Conservation (phyloP, 2,113 vertebrate genomes). For the Eubucco bourcierii region DNA sequence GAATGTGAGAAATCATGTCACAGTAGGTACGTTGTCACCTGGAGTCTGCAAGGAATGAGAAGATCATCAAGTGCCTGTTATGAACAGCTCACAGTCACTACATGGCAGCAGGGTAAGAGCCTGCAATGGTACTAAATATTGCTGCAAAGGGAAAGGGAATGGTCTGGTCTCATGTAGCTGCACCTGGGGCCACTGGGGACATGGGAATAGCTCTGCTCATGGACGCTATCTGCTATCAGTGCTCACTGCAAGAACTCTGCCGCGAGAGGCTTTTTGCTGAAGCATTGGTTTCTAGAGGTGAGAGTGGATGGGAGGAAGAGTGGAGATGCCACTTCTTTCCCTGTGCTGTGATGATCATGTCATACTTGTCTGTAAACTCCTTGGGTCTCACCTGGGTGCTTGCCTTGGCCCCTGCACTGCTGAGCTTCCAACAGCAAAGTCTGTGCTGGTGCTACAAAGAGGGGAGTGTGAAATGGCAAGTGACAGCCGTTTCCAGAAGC, state of each 20-base stretch:
- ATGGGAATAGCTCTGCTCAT: rapidly evolving
- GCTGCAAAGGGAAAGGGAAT: neutral
- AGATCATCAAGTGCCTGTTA: too few relatives aligned
- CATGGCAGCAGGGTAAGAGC: neutral
- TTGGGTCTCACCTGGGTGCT: neutral
- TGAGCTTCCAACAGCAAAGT: neutral
- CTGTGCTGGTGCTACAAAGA: rapidly evolving
- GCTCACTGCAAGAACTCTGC: neutral
- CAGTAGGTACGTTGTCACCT: neutral
- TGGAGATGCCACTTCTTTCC: neutral
- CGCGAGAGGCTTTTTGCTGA: neutral
- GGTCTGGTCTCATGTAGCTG: neutral
- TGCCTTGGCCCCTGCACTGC: rapidly evolving
- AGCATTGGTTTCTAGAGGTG: rapidly evolving
- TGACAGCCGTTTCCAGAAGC: rapidly evolving
- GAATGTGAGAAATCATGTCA: neutral
- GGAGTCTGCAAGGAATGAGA: too few relatives aligned
- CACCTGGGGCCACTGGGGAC: neutral
- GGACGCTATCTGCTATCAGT: neutral
- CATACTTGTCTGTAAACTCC: neutral
- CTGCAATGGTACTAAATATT: neutral
- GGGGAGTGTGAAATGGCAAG: neutral
- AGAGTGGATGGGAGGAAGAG: neutral
- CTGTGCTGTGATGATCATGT: rapidly evolving
- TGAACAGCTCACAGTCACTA: neutral